phyloP scores from a whole-genome alignment of 2,113 vertebrate species.

The Zosterops hypoxanthus region DNA sequence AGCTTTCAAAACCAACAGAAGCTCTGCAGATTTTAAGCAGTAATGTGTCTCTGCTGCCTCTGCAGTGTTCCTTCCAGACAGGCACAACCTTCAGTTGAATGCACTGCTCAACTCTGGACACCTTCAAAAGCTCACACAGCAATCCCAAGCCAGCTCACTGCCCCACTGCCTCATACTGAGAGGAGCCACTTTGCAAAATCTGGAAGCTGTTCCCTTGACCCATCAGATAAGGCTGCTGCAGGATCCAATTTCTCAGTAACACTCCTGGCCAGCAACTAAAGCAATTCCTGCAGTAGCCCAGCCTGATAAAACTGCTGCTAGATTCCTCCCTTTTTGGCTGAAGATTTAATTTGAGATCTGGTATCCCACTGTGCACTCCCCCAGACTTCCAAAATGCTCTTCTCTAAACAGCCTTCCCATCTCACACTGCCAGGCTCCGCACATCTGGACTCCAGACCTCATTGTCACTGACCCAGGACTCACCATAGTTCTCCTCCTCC shows the following conservation, averaged over 20 bases:
- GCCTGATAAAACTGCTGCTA: constrained; percentile 50
- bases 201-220: constrained; percentile 4
- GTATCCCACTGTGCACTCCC: constrained; percentile 51
- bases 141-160: background rate
- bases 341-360: constrained; percentile 50
- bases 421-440: constrained; percentile 7
- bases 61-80: background rate
- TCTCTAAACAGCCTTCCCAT: constrained; percentile 23
- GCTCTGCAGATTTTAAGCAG: background rate
- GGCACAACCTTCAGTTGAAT: rapidly evolving
- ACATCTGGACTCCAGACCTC: constrained; percentile 69
- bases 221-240: constrained; percentile 22
- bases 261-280: constrained; percentile 20
- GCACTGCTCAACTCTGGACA: background rate
- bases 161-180: background rate
- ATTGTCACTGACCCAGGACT: constrained; percentile 58
- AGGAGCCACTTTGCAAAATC: background rate
- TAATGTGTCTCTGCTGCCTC: background rate
- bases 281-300: constrained; percentile 57
- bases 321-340: constrained; percentile 61
- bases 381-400: constrained; percentile 51
- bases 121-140: background rate
- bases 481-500: constrained; percentile 26
- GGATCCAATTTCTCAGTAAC: constrained; percentile 34
- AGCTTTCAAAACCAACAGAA: background rate